Evolutionary conservation across 2,797 vertebrate species (phyloP), one percentile per base, ranked within the genome.

Genomic region (Crax fasciolata): DNA sequence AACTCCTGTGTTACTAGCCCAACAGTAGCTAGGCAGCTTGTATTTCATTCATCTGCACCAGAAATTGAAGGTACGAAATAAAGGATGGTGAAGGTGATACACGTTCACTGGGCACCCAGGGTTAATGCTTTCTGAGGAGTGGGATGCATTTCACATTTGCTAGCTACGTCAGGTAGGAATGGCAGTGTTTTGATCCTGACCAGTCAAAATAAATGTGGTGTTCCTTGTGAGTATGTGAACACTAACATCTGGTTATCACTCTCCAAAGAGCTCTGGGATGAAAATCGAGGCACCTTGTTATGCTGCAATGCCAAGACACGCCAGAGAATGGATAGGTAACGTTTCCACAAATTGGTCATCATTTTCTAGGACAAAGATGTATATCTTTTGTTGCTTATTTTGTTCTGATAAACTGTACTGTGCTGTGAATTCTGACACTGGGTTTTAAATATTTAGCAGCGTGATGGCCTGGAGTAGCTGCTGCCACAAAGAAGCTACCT

Each of bases 401-500:
- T 76, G 66, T 48, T 10, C 51, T 68, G 62, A 63, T 59, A 66
- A 91, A 54, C 25, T 68, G 9, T 57, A 39, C 77, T 89, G 73
- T 89, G 74, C 85, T 1, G 0, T 77, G 85, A 91, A 66, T 88
- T 66, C 62, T 73, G 59, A 57, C 11, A 7, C 3, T 5, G 21
- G 21, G 7, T 70, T 92, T 86, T 57, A 71, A 86, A 66, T 38
- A 82, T 82, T 76, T 76, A 93, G 44, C 24, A 35, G 48, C 11
- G 7, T 8, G 48, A 55, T 71, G 55, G 54, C 83, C 63, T 1
- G 19, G 52, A 92, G 62, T 82, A 76, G 58, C 84, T 96, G 83
- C 94, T 74, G 92, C 71, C 19, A 20, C 59, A 32, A 75, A 82
- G 84, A 51, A 95, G 28, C 43, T 63, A 9, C 68, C 39, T 85